A percentile compares a stretch with the other conserved stretches of the same genome.
Conservation (phyloP, 2,113 vertebrate species). For the Rhinichthys klamathensis region DNA sequence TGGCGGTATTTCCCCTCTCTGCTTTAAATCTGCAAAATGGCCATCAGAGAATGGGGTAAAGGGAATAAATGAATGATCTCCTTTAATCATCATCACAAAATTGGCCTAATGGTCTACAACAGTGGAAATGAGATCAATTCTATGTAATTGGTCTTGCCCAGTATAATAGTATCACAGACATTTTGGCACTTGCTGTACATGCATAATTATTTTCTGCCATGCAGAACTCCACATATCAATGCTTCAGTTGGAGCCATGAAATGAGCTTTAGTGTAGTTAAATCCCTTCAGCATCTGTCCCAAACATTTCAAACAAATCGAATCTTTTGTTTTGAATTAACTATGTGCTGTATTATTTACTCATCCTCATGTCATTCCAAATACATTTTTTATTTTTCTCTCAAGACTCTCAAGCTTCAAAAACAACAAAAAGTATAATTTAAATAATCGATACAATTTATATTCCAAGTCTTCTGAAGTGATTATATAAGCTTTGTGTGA, state of each 20-base stretch:
- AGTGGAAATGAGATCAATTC: conserved; percentile 68
- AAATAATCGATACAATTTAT: neutral
- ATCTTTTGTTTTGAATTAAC: neutral
- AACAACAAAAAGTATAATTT: neutral
- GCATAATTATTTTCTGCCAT: neutral
- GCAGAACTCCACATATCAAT: too few relatives aligned
- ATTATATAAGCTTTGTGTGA: neutral
- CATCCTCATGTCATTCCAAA: neutral
- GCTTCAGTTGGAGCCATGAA: neutral
- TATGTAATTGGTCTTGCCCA: conserved; percentile 58
- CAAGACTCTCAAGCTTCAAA: neutral
- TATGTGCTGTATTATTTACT: conserved; percentile 3
- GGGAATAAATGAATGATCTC: conserved; percentile 21
- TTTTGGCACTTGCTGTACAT: conserved; percentile 28
- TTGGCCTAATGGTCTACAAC: conserved; percentile 57
- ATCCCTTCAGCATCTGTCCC: neutral
- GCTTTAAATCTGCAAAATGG: conserved; percentile 51
- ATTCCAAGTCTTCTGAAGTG: neutral
- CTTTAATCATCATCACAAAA: conserved; percentile 54
- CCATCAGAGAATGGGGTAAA: conserved; percentile 31
- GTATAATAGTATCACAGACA: conserved; percentile 39
- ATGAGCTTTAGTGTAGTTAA: neutral
- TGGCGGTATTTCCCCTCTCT: conserved; percentile 24
- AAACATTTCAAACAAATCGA: neutral
- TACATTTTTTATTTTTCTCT: neutral